Conservation (phyloP, 1,140 invertebrate genomes). For the Drosophila parabipectinata region DNA sequence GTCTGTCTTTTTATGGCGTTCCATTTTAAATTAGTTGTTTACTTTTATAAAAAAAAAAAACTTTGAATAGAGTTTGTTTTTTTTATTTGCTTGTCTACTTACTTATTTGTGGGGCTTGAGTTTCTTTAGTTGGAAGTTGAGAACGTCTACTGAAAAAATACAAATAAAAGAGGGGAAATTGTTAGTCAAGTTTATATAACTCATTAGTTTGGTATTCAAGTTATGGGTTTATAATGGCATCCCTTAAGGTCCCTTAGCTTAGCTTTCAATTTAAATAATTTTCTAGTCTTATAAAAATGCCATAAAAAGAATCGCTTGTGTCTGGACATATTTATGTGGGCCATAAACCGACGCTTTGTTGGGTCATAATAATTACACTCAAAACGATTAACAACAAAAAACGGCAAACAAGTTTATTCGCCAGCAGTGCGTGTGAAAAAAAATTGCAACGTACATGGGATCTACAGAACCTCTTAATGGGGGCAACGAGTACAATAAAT, state of each 20-base stretch:
- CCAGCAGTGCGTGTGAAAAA: constrained; percentile 52
- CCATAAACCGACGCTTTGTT: constrained; percentile 52
- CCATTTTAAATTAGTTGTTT: constrained; percentile 78
- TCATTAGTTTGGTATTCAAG: background rate
- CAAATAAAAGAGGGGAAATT: constrained; percentile 1
- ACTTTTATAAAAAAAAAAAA: constrained; percentile 29
- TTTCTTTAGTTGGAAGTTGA: constrained; percentile 21
- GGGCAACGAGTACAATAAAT: constrained; percentile 71
- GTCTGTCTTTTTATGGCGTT: constrained; percentile 62
- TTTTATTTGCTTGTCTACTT: constrained; percentile 44
- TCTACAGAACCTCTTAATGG: constrained; percentile 54
- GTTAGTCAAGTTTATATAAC: background rate
- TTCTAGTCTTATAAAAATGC: background rate
- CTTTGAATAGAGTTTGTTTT: constrained; percentile 10
- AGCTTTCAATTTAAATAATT: background rate
- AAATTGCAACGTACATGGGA: constrained; percentile 49
- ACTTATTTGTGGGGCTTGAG: constrained; percentile 53
- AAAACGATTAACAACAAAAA: constrained; percentile 62
- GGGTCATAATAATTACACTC: constrained; percentile 71
- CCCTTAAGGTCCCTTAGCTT: too few relatives aligned
- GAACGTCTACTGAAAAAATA: constrained; percentile 49
- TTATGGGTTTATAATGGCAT: too few relatives aligned
- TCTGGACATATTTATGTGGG: constrained; percentile 1
- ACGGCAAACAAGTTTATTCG: constrained; percentile 12
- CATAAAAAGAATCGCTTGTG: background rate